A percentile compares a stretch with the other conserved stretches of the same genome.
phyloP scores from a whole-genome alignment of 2,113 vertebrate genomes.

The Haliaeetus leucogaster region DNA sequence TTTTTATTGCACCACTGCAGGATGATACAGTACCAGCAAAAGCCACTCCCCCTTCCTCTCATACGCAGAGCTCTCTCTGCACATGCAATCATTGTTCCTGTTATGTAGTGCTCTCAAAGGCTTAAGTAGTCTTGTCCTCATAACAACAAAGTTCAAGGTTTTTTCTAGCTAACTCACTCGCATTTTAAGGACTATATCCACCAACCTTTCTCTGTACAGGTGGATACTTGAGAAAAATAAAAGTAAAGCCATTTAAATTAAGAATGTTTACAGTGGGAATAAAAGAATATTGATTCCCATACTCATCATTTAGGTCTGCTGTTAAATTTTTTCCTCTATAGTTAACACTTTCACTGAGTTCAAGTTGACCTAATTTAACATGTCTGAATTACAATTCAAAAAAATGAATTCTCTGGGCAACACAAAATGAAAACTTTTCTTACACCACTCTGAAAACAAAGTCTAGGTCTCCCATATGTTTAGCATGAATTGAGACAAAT shows the following conservation, averaged over 20 bases:
- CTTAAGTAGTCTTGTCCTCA: not conserved
- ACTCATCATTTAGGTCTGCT: not conserved
- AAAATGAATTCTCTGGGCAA: not conserved
- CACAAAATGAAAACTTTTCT: not conserved
- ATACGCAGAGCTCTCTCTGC: rapidly evolving
- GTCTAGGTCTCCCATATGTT: not conserved
- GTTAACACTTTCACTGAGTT: not conserved
- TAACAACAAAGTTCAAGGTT: not conserved
- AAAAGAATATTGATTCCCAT: not conserved
- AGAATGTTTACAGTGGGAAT: not conserved
- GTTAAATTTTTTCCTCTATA: not conserved
- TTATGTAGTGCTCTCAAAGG: not conserved
- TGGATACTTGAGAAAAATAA: not conserved
- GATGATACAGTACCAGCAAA: not conserved
- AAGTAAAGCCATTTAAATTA: not conserved
- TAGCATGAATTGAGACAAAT: not conserved
- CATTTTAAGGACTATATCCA: not conserved
- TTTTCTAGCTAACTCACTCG: not conserved
- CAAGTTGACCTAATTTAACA: not conserved
- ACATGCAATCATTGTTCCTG: not conserved
- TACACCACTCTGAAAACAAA: not conserved
- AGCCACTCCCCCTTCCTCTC: not conserved
- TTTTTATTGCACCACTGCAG: not conserved
- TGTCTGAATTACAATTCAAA: not conserved
- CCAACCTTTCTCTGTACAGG: not conserved